Evolutionary conservation across 2,797 vertebrate genomes (phyloP).

Genomic region (Pterois miles): DNA sequence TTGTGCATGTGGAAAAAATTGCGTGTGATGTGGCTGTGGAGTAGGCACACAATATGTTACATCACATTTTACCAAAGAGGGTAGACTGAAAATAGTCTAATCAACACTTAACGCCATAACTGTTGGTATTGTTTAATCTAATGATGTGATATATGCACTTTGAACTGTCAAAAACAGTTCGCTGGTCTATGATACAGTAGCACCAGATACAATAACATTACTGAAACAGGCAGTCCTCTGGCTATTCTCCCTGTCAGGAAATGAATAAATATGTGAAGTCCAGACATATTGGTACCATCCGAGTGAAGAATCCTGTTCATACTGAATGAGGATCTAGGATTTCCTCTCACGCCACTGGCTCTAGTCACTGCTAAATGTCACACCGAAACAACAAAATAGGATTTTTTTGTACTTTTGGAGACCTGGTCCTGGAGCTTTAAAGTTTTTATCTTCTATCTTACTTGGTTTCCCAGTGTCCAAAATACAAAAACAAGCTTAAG

Average conservation of each 20-base stretch:
- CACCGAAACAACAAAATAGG: neutral
- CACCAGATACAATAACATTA: conserved; percentile 3
- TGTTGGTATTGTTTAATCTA: neutral
- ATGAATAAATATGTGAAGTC: conserved; percentile 42
- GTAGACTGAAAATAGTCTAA: conserved; percentile 22
- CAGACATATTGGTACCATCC: conserved; percentile 55
- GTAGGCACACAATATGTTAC: neutral
- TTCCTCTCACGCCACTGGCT: conserved; percentile 10
- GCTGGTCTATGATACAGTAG: conserved; percentile 29
- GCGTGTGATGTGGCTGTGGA: conserved; percentile 26
- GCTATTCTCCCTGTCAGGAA: conserved; percentile 55
- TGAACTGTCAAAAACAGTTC: neutral
- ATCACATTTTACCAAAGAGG: conserved; percentile 15
- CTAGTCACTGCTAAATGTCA: neutral
- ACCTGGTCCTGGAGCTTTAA: neutral
- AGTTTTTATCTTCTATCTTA: neutral
- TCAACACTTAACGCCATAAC: neutral
- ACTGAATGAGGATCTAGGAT: conserved; percentile 5
- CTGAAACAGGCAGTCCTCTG: conserved; percentile 34
- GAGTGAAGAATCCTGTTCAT: conserved; percentile 35
- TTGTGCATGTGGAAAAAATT: conserved; percentile 42
- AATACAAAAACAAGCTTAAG: neutral
- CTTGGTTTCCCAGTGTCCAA: neutral
- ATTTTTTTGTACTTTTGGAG: conserved; percentile 8
- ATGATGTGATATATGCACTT: neutral